A percentile compares a stretch with the other conserved stretches of the same genome.
Conservation (phyloP, 2,888 invertebrate genomes). For the Caenorhabditis macrosperma region DNA sequence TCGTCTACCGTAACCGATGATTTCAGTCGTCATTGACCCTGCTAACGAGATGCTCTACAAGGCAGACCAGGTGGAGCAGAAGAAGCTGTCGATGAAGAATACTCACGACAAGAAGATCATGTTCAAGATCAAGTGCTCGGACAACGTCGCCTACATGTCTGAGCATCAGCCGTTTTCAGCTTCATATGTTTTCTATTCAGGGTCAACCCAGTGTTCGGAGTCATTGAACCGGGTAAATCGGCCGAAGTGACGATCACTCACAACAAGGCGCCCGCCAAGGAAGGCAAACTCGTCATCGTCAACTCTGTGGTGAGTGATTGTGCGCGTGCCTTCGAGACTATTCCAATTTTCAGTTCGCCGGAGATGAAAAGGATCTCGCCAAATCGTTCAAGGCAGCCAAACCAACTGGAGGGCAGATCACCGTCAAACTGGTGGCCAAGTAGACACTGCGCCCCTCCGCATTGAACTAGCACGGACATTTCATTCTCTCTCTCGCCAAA, state of each 20-base stretch:
- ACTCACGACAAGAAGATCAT: conserved; percentile 45
- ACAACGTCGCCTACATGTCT: conserved; percentile 28
- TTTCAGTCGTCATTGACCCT: conserved; percentile 37
- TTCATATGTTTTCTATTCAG: not conserved
- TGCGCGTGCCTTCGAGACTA: too few relatives aligned
- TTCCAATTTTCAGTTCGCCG: conserved; percentile 21
- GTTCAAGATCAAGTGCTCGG: conserved; percentile 47
- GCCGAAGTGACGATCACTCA: conserved; percentile 34
- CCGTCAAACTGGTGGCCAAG: conserved; percentile 29
- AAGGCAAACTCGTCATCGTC: conserved; percentile 41
- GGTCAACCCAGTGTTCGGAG: conserved; percentile 44
- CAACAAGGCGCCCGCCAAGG: conserved; percentile 33
- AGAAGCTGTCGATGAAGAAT: conserved; percentile 32
- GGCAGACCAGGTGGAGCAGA: conserved; percentile 25
- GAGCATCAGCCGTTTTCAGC: not conserved
- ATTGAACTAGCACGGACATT: not conserved
- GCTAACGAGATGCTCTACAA: conserved; percentile 17
- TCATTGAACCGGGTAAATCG: conserved; percentile 30
- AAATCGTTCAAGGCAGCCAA: conserved; percentile 40
- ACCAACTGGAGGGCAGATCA: conserved; percentile 38
- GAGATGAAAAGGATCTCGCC: conserved; percentile 40
- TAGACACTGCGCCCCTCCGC: not conserved
- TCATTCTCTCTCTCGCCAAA: too few relatives aligned
- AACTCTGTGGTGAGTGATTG: conserved; percentile 30
- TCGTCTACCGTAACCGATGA: not conserved